Evolutionary conservation across 2,888 invertebrate species (phyloP).

Genomic region (Catotricha subobsoleta): DNA sequence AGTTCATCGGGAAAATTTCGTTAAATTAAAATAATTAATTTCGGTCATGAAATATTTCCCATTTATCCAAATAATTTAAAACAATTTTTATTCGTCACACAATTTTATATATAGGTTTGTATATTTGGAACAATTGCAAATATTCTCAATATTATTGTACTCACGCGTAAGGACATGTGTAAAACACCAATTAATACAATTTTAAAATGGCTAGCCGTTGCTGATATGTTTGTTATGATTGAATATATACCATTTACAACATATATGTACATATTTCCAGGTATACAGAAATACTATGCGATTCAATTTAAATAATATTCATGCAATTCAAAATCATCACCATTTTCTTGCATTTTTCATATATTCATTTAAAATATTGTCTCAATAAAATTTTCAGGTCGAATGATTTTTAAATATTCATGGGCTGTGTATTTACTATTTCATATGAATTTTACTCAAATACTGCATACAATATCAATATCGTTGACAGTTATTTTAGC

Average conservation of each 20-base stretch:
- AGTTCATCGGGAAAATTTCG: no score
- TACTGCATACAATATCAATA: conserved; percentile 77
- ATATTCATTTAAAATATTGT: no score
- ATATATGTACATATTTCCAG: conserved; percentile 46
- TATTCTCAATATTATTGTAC: conserved; percentile 66
- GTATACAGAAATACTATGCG: no score
- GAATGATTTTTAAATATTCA: conserved; percentile 72
- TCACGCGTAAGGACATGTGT: conserved; percentile 65
- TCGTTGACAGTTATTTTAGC: conserved; percentile 83
- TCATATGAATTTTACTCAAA: conserved; percentile 78
- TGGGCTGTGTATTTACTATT: conserved; percentile 72
- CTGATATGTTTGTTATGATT: conserved; percentile 79
- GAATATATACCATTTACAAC: conserved; percentile 63
- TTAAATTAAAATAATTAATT: no score
- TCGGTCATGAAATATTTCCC: neutral
- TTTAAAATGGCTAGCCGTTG: conserved; percentile 64
- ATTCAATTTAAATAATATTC: no score
- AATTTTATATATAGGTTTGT: conserved; percentile 41
- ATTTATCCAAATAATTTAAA: no score
- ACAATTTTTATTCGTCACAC: neutral
- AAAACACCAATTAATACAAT: conserved; percentile 74
- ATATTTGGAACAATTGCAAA: conserved; percentile 76
- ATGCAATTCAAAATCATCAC: conserved; percentile 37
- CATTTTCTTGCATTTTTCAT: no score
- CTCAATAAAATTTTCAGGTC: no score